Evolutionary conservation across 2,888 invertebrate species (phyloP), one percentile per base, ranked within the genome.

Genomic region (Ophion ellenae): DNA sequence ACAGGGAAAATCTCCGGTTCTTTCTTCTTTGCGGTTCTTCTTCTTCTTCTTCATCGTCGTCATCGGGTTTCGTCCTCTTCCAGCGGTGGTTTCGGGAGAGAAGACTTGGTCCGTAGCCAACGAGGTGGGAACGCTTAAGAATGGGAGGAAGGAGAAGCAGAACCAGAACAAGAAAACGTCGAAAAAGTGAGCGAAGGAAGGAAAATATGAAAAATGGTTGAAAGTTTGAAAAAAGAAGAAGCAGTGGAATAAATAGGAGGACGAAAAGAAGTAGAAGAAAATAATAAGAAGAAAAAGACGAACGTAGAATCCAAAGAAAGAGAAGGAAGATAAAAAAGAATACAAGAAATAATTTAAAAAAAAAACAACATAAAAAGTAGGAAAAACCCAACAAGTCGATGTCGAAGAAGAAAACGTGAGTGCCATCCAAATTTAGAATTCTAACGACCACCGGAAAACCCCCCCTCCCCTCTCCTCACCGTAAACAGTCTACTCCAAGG

Each of bases 381-480:
- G 6, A 45, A 45, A 45, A 45, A 45, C 45, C 10, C 9, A 45
- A 45, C 45, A 45, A 45, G 10, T 45, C 45, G 45, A 45, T 10
- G 45, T 45, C 45, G 45, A 61, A 40, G 20, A 32, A 32, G 70
- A 70, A 85, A 70, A 79, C 85, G 79, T 82, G 82, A 82, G 82
- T 79, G 75, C 70, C 66, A 61, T 79, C 82, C 85, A 85, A 82
- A 85, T 85, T 80, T 85, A 82, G 85, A 82, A 71, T 70, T 85
- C 79, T 79, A 85, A 85, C 82, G 57, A 76, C 74, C 70, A 14
- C 53, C 40, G 24, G 40, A 32, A 32, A 32, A 32, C 4, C 32
- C 32, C 32, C 32, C 1, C 32, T 32, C 2, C 57, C 59, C 10
- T 76, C 82, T 75, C 79, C 82, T 75, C 45, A 14, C 40, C 47